Evolutionary conservation across 2,113 vertebrate genomes (phyloP), one percentile per base, ranked within the genome.

Genomic region (Phainopepla nitens): DNA sequence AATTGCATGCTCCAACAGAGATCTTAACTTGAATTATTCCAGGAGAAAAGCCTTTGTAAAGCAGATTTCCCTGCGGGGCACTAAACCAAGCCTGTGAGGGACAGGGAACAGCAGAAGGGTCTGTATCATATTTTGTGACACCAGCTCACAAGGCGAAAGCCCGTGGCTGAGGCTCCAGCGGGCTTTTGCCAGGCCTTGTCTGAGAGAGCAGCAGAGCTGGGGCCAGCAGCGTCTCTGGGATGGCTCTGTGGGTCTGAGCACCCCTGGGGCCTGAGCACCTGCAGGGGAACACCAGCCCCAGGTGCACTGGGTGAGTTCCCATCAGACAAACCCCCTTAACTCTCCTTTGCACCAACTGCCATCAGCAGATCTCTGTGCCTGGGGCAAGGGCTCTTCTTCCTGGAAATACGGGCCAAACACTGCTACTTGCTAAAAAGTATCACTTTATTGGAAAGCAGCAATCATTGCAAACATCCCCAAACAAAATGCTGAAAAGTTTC

Each of bases 151-250:
- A 14, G 18, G 70, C 51, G 65, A 53, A 28, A 24, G 2, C 3
- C 35, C 0, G 0, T 22, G 29, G 11, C 4, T 22, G 42, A 66
- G n/a, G 35, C 10, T 13, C 0, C 0, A 35, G 31, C 3, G 31
- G 58, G 20, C 7, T 81, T 66, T 54, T 2, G 2, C 20, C 54
- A 77, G 62, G 27, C 44, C 13, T 16, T 39, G 14, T 17, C 19
- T 29, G 72, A 41, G 27, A 42, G 6, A 62, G 15, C 24, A 49
- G 58, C 50, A 54, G 2, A 71, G 44, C n/a, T 49, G 53, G 35
- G 70, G 27, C 62, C 39, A 44, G 72, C 15, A 61, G 21, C 6
- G 3, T 13, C 5, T 0, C 49, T 25, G 39, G 44, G 45, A 23
- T 54, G 29, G 8, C 33, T 58, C 4, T 21, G 53, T 51, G 68